phyloP scores from a whole-genome alignment of 2,797 vertebrate species.

The Periparus ater region DNA sequence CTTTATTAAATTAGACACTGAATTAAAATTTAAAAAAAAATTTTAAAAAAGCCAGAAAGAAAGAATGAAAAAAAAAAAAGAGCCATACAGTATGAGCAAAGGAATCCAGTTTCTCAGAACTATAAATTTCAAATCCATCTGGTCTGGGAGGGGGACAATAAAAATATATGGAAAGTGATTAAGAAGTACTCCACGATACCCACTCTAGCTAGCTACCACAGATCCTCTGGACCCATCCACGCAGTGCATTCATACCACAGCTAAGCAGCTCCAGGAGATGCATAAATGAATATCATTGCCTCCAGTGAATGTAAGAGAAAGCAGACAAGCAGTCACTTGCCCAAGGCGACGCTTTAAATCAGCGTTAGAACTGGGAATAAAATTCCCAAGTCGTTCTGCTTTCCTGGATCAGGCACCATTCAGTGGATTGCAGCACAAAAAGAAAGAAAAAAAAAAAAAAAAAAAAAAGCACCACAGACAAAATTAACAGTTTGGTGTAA shows the following conservation, averaged over 20 bases:
- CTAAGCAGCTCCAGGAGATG: slow-evolving; percentile 1
- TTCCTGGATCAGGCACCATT: background rate
- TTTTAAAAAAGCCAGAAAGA: too few relatives aligned
- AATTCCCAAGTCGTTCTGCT: slow-evolving; percentile 20
- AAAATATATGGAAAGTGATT: slow-evolving; percentile 28
- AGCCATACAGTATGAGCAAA: slow-evolving; percentile 37
- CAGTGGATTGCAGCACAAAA: background rate
- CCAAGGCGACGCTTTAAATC: background rate
- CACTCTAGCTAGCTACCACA: background rate
- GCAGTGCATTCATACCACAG: background rate
- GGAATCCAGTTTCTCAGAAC: slow-evolving; percentile 70
- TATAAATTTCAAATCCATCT: slow-evolving; percentile 63
- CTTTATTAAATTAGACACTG: slow-evolving; percentile 52
- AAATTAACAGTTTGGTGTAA: slow-evolving; percentile 18
- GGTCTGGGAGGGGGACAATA: slow-evolving; percentile 12
- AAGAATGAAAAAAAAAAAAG: too few relatives aligned
- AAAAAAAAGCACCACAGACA: background rate
- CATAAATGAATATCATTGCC: slow-evolving; percentile 14
- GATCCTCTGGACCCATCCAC: background rate
- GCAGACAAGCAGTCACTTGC: slow-evolving; percentile 4
- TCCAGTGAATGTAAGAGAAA: background rate
- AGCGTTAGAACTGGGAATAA: background rate
- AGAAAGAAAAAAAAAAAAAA: background rate
- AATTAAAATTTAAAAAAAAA: background rate
- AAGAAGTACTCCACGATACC: slow-evolving; percentile 14